phyloP scores from a whole-genome alignment of 2,113 vertebrate species.

The Sceloporus tristichus region DNA sequence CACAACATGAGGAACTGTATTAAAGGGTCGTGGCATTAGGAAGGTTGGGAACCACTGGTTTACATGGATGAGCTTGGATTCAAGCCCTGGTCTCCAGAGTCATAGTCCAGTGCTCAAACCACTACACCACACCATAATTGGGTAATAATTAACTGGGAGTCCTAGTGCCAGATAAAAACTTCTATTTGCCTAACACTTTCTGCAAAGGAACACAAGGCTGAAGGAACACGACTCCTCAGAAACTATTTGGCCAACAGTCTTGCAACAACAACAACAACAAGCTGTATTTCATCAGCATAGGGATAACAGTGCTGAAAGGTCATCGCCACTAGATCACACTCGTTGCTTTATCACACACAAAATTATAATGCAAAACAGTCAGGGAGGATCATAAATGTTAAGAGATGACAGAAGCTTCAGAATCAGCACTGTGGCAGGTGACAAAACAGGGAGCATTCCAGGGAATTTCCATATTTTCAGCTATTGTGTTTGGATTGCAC shows the following conservation, averaged over 20 bases:
- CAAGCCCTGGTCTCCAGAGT: too few relatives aligned
- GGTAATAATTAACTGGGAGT: too few relatives aligned
- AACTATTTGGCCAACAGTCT: slow-evolving; percentile 54
- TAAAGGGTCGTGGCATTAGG: too few relatives aligned
- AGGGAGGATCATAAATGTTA: slow-evolving; percentile 74
- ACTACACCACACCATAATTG: too few relatives aligned
- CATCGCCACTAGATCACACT: slow-evolving; percentile 64
- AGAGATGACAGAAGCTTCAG: slow-evolving; percentile 60
- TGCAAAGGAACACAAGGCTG: slow-evolving; percentile 48
- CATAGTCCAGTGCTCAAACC: too few relatives aligned
- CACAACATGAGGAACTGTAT: too few relatives aligned
- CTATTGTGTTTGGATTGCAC: slow-evolving; percentile 74
- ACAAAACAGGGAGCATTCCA: slow-evolving; percentile 64
- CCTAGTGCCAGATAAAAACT: slow-evolving; percentile 19
- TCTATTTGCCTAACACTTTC: slow-evolving; percentile 48
- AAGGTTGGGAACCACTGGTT: too few relatives aligned
- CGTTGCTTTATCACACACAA: slow-evolving; percentile 60
- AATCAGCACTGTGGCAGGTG: slow-evolving; percentile 51
- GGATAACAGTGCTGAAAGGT: slow-evolving; percentile 77
- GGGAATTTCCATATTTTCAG: slow-evolving; percentile 45
- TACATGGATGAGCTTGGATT: too few relatives aligned
- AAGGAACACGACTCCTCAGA: slow-evolving; percentile 44
- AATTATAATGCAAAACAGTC: slow-evolving; percentile 42
- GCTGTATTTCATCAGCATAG: slow-evolving; percentile 69
- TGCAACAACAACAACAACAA: slow-evolving; percentile 54